These are phyloP conservation scores for Macrosteles quadrilineatus DNA, from an alignment of 1,140 invertebrate species.

Conservation along the genomic window DNA sequence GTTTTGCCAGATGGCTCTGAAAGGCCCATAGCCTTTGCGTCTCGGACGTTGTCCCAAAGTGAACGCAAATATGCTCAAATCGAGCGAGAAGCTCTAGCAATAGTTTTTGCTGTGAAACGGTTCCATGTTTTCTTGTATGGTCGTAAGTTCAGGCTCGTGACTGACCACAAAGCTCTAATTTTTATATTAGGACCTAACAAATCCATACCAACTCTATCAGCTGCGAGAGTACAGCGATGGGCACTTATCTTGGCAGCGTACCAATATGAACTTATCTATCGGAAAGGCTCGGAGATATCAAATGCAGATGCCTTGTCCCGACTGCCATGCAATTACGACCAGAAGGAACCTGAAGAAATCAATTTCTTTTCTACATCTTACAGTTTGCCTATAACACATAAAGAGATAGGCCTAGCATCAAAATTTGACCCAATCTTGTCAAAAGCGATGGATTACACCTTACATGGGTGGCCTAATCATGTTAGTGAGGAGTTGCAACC, in stretches of 20 bases:
- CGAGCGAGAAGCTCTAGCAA: slow-evolving; percentile 1
- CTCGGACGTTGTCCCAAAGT: slow-evolving; percentile 50
- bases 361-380: no score
- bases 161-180: not conserved
- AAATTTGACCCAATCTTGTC: no score
- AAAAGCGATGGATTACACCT: slow-evolving; percentile 1
- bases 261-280: not conserved
- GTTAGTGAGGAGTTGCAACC: slow-evolving; percentile 1
- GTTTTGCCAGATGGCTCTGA: not conserved
- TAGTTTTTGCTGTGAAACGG: not conserved
- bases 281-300: not conserved
- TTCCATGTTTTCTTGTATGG: not conserved
- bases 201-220: not conserved
- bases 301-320: slow-evolving; percentile 18
- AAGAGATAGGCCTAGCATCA: no score
- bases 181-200: not conserved
- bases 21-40: slow-evolving; percentile 1
- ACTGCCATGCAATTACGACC: no score
- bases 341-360: no score
- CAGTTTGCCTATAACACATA: no score
- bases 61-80: slow-evolving; percentile 22
- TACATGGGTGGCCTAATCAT: slow-evolving; percentile 8
- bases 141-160: not conserved
- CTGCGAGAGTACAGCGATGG: slow-evolving; percentile 8
- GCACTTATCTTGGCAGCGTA: not conserved